phyloP scores from a whole-genome alignment of 1,140 invertebrate species.

The Neuroterus valhalla region DNA sequence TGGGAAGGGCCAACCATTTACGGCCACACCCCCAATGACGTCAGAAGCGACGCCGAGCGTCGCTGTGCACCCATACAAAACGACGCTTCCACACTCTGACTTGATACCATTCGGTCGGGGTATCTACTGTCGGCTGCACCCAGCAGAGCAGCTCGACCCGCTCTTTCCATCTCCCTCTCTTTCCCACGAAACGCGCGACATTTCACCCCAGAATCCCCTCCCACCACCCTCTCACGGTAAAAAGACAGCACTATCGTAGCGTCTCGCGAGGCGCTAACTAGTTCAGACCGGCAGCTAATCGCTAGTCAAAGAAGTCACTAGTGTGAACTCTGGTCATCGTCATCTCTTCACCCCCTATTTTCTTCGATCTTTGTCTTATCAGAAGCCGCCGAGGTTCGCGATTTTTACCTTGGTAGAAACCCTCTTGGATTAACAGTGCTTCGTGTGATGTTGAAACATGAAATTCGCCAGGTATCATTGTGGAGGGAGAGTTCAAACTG shows the following conservation, averaged over 20 bases:
- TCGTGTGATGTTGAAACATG: background rate
- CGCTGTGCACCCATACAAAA: conserved; percentile 47
- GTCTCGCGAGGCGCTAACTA: conserved; percentile 25
- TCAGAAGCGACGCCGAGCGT: conserved; percentile 53
- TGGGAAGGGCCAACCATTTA: conserved; percentile 49
- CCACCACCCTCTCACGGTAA: conserved; percentile 5
- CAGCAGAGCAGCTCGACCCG: conserved; percentile 33
- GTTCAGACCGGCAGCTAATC: conserved; percentile 7
- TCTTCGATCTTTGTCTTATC: no score
- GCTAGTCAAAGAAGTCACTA: background rate
- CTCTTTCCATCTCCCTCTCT: conserved; percentile 34
- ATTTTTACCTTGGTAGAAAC: no score
- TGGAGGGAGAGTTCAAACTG: background rate
- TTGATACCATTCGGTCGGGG: conserved; percentile 67
- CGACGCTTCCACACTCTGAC: conserved; percentile 52
- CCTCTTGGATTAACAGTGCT: conserved; percentile 15
- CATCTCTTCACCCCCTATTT: no score
- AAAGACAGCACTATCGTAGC: conserved; percentile 18
- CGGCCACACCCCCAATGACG: conserved; percentile 61
- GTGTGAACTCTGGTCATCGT: no score
- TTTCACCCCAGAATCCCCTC: conserved; percentile 28
- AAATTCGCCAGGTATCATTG: no score
- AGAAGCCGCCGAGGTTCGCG: no score
- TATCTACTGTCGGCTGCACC: conserved; percentile 52
- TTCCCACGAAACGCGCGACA: conserved; percentile 37